Base-by-base conservation (phyloP, 2,888 invertebrate genomes). In the Microctonus aethiopoides region DNA sequence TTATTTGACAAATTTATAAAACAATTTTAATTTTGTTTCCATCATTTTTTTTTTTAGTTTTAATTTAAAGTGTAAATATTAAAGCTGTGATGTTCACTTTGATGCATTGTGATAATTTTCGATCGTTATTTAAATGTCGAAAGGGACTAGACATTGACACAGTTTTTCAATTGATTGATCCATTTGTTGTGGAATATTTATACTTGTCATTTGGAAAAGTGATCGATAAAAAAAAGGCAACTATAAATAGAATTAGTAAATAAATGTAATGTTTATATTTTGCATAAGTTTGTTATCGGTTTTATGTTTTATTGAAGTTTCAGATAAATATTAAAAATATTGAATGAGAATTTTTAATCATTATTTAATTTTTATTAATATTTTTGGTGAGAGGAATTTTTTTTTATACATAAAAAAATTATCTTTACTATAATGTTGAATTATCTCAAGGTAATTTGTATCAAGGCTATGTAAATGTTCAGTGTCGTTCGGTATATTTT, bases 141-240 rank as follows among this genome's bases (percentile, higher is more conserved):
- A 3, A 29, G 7, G 29, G 7, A 29, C 29, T 29, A 29, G 29
- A 29, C 70, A 64, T 52, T 71, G 74, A 71, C 67, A 75, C 59
- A 67, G 51, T 73, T 71, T 29, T 63, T 36, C 39, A 22, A 5
- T 70, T 46, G 66, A 67, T 60, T 52, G 59, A 72, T 65, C 36
- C 13, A 46, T 29, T 16, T 9, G 7, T 11, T n/a, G n/a, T 39
- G n/a, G 16, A 6, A n/a, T 5, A 46, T 16, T 46, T 16, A 46
- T 46, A 1, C 7, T n/a, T 16, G 16, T 7, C 16, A 46, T 5
- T 46, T 46, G 16, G 3, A 16, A 46, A 20, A 20, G 16, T 46
- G 46, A 46, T 46, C 46, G 46, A 46, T 46, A 6, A 7, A 0
- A 0, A 6, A 7, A 0, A 0, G 7, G 7, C 46, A 46, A 46